Conservation (phyloP, 2,113 vertebrate genomes). For the Furnarius figulus region DNA sequence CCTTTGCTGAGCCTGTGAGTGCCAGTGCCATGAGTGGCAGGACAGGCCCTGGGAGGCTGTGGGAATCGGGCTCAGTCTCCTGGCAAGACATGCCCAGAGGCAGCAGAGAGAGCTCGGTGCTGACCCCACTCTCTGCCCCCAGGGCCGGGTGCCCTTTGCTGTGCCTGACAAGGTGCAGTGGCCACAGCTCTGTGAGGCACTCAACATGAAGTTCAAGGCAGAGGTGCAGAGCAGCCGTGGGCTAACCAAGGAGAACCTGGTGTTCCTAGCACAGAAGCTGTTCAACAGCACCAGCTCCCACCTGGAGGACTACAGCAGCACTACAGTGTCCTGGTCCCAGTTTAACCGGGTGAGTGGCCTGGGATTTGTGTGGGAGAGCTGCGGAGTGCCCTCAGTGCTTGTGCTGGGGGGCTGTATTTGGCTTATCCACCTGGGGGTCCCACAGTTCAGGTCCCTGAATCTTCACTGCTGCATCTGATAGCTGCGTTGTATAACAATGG, state of each 20-base stretch:
- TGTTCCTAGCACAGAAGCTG: constrained; percentile 94
- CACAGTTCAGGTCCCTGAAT: background rate
- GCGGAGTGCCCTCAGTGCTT: fast-evolving
- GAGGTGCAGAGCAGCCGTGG: constrained; percentile 94
- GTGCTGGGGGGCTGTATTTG: background rate
- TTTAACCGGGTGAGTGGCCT: constrained; percentile 86
- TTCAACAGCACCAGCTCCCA: constrained; percentile 89
- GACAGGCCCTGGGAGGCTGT: fast-evolving
- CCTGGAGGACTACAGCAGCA: constrained; percentile 88
- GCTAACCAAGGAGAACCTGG: constrained; percentile 92
- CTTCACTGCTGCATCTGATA: fast-evolving
- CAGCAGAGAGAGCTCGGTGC: background rate
- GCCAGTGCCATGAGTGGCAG: fast-evolving
- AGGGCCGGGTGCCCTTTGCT: constrained; percentile 90
- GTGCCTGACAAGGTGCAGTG: constrained; percentile 90
- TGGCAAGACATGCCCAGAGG: fast-evolving
- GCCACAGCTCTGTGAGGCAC: constrained; percentile 87
- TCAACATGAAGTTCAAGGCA: constrained; percentile 97
- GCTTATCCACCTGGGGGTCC: background rate
- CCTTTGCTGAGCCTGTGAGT: constrained; percentile 93
- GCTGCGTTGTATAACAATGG: background rate
- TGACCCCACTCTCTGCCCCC: background rate
- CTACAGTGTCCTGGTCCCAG: constrained; percentile 97
- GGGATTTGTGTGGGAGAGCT: background rate
- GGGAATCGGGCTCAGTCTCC: background rate